Conservation (phyloP, 2,113 vertebrate genomes). For the Trematocara zebra region DNA sequence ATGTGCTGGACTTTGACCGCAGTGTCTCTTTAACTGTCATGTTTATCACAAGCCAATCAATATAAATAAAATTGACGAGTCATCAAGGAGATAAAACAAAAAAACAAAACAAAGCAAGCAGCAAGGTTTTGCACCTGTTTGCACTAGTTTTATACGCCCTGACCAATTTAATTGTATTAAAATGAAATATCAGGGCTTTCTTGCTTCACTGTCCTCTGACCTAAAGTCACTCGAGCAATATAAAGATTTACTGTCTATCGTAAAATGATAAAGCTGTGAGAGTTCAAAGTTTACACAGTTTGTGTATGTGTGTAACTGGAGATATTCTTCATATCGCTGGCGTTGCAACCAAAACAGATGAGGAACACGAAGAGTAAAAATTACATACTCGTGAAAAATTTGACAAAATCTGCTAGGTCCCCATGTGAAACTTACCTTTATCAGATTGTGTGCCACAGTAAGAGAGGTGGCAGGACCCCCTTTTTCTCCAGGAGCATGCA, state of each 20-base stretch:
- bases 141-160: background rate
- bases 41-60: conserved; percentile 26
- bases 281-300: conserved; percentile 33
- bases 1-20: conserved; percentile 61
- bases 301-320: background rate
- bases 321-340: background rate
- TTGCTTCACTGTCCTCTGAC: background rate
- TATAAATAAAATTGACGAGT: background rate
- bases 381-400: background rate
- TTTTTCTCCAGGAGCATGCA: conserved; percentile 85
- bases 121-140: background rate
- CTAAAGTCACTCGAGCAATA: background rate
- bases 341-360: background rate
- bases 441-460: conserved; percentile 88
- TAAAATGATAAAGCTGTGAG: conserved; percentile 22
- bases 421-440: conserved; percentile 79
- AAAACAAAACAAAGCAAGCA: background rate
- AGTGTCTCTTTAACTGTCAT: conserved; percentile 8
- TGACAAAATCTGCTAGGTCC: background rate
- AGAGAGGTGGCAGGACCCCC: conserved; percentile 72
- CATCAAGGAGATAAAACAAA: background rate
- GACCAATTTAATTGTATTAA: background rate
- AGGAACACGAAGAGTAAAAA: background rate
- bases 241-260: conserved; percentile 32
- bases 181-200: background rate